These are phyloP conservation scores for Fistularia tabacaria DNA, from an alignment of 2,797 vertebrate genomes.

Conservation along the genomic window DNA sequence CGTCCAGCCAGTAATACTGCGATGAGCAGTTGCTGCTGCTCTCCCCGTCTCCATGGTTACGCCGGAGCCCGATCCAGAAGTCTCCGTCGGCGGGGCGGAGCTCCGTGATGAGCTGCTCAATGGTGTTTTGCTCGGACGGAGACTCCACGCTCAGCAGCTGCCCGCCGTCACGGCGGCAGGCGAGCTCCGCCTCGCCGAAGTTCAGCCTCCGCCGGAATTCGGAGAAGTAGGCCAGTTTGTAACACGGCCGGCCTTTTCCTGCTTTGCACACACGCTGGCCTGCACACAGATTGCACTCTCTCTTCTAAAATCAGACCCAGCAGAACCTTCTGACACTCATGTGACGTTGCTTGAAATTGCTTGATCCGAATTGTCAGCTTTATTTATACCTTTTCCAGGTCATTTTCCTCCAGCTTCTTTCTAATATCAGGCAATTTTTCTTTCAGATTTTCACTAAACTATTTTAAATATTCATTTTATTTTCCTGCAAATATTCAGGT, in stretches of 20 bases:
- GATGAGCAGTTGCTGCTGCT: constrained; percentile 77
- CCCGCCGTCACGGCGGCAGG: constrained; percentile 83
- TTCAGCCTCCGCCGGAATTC: constrained; percentile 79
- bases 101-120: constrained; percentile 83
- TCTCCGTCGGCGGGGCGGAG: constrained; percentile 88
- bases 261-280: constrained; percentile 85
- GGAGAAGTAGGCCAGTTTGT: constrained; percentile 89
- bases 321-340: too few species aligned
- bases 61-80: constrained; percentile 94
- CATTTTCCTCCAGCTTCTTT: too few species aligned
- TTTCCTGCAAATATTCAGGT: too few species aligned
- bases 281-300: constrained; percentile 40
- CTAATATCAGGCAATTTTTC: too few species aligned
- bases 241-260: constrained; percentile 85
- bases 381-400: too few species aligned
- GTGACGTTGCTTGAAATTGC: too few species aligned
- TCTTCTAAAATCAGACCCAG: too few species aligned
- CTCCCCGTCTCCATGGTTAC: constrained; percentile 71
- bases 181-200: constrained; percentile 80
- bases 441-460: too few species aligned
- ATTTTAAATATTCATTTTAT: too few species aligned
- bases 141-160: constrained; percentile 87
- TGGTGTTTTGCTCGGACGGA: constrained; percentile 80
- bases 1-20: constrained; percentile 88
- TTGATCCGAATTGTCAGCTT: too few species aligned